Evolutionary conservation across 2,888 invertebrate species (phyloP).

Genomic region (Neuroscelio doddi): DNA sequence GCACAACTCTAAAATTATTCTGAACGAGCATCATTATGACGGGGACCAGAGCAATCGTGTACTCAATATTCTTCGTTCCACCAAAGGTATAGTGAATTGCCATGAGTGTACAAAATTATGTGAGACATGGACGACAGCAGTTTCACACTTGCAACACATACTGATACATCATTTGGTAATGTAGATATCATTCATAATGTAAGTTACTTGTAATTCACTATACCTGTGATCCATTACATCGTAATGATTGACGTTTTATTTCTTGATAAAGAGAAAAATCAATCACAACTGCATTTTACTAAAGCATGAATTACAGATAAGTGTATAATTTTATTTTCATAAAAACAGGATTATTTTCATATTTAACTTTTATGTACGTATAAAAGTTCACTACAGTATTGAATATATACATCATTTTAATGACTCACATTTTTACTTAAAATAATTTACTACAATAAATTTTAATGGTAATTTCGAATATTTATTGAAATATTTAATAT

Average conservation of each 20-base stretch:
- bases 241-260: not conserved
- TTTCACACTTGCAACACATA: conserved; percentile 26
- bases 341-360: too few species aligned
- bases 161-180: conserved; percentile 13
- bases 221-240: not conserved
- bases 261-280: not conserved
- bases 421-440: too few species aligned
- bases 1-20: conserved; percentile 64
- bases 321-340: too few species aligned
- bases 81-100: conserved; percentile 5
- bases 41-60: conserved; percentile 61
- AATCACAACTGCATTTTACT: not conserved
- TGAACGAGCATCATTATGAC: conserved; percentile 67
- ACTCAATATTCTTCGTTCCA: conserved; percentile 58
- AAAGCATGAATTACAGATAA: not conserved
- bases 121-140: conserved; percentile 25
- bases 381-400: too few species aligned
- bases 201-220: not conserved
- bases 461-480: too few species aligned
- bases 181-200: conserved; percentile 18
- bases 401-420: too few species aligned
- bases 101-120: conserved; percentile 6
- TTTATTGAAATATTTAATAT: too few species aligned
- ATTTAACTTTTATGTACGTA: too few species aligned
- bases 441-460: too few species aligned